Evolutionary conservation across 2,113 vertebrate species (phyloP).

Genomic region (Panthera leo): DNA sequence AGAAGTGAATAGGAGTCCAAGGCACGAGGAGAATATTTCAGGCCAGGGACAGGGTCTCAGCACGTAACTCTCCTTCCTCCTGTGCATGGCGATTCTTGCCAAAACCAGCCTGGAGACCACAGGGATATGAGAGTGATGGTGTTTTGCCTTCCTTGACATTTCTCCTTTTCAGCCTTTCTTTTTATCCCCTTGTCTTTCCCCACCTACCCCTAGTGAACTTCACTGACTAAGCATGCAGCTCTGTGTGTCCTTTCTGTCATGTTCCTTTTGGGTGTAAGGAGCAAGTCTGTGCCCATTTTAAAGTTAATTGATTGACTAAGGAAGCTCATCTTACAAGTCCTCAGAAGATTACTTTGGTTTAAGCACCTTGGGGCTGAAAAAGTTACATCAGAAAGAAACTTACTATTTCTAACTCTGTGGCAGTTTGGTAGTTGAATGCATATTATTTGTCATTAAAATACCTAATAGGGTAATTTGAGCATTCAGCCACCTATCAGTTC

Average conservation of each 20-base stretch:
- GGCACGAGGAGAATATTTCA: background rate
- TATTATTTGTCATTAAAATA: constrained; percentile 25
- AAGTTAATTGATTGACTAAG: background rate
- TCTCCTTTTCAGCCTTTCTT: background rate
- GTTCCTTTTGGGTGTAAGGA: background rate
- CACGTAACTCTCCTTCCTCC: background rate
- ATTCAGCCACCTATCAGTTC: background rate
- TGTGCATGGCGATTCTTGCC: background rate
- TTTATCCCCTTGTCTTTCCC: background rate
- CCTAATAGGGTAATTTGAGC: background rate
- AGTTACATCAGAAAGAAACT: background rate
- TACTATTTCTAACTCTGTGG: background rate
- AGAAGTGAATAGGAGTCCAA: background rate
- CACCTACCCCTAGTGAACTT: background rate
- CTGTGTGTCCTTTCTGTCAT: background rate
- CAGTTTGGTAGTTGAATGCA: background rate
- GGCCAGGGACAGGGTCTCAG: background rate
- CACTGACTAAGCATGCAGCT: background rate
- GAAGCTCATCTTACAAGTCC: background rate
- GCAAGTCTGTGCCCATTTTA: background rate
- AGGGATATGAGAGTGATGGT: background rate
- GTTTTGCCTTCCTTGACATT: background rate
- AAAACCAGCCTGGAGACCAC: background rate
- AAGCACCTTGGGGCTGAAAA: background rate
- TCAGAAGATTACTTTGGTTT: background rate